phyloP scores from a whole-genome alignment of 2,888 invertebrate genomes.

The Gastracanthus pulcherrimus region DNA sequence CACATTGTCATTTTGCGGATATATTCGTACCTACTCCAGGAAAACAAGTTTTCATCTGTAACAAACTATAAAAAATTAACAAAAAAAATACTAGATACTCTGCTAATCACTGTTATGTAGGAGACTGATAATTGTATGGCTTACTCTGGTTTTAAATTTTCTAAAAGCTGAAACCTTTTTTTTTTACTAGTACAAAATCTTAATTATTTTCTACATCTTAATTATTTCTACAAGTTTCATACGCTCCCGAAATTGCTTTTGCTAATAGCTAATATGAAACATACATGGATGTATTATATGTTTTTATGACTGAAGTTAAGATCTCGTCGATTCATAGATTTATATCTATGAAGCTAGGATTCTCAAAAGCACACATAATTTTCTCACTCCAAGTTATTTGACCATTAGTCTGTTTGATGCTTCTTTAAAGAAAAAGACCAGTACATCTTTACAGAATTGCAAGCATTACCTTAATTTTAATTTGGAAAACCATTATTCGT shows the following conservation, averaged over 20 bases:
- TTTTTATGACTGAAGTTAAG: background rate
- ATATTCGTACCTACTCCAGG: too few relatives aligned
- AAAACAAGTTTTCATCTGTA: background rate
- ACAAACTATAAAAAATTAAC: background rate
- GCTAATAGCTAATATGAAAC: background rate
- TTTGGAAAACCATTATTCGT: background rate
- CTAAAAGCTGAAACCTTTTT: background rate
- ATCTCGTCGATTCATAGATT: background rate
- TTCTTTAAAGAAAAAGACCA: too few relatives aligned
- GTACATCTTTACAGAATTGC: too few relatives aligned
- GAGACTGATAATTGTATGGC: background rate
- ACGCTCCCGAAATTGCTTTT: background rate
- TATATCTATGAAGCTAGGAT: background rate
- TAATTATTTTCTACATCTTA: background rate
- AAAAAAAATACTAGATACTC: background rate
- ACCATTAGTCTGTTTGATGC: too few relatives aligned
- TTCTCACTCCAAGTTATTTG: background rate
- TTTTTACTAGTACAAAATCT: background rate
- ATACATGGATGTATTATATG: background rate
- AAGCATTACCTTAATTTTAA: background rate
- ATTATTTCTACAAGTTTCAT: too few relatives aligned
- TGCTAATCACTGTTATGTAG: background rate
- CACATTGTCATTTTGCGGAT: background rate
- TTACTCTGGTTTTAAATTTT: background rate
- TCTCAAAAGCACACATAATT: background rate